Base-by-base conservation (phyloP, 2,888 invertebrate species). In the Nymphalis urticae region DNA sequence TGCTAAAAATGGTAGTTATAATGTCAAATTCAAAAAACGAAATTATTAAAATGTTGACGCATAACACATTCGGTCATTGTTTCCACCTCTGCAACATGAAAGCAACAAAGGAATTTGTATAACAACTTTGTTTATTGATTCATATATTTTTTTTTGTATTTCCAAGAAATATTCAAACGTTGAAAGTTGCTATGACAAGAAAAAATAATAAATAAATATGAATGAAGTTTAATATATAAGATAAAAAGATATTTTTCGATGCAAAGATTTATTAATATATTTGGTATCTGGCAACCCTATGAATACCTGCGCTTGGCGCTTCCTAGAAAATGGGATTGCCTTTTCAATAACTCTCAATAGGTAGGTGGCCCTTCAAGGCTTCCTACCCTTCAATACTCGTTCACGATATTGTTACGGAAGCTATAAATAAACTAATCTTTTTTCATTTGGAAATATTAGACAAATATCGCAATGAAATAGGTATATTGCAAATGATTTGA, bases 261-360 rank as follows among this genome's bases (percentile, higher is more conserved):
- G 32, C 17, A 56, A 4, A 13, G 42, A 9, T 13, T 19, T 24
- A 6, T 24, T 3, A 16, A 48, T 47, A 47, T 27, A 51, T 58
- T 17, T 8, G 27, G 48, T n/a, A 51, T 61, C 47, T 58, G 50
- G 64, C 51, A 61, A 62, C 66, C 66, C 48, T 62, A 64, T 24
- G 53, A 62, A 64, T 71, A 71, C 71, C 69, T 69, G 71, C 58
- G 60, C 48, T 36, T 42, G 56, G 58, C 42, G 71, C 51, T 71
- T 71, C 71, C 53, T 48, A 71, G 71, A 71, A 71, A 66, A 66
- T 60, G 69, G 69, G 69, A 71, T 66, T 69, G 66, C 64, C 51
- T 66, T 71, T 70, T 66, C 58, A 66, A 64, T 53, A 56, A 21
- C 27, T 21, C 71, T 54, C 56, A 56, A 61, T 58, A 58, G 66